Evolutionary conservation across 1,140 invertebrate genomes (phyloP), one percentile per base, ranked within the genome.

Genomic region (Tribolium castaneum): DNA sequence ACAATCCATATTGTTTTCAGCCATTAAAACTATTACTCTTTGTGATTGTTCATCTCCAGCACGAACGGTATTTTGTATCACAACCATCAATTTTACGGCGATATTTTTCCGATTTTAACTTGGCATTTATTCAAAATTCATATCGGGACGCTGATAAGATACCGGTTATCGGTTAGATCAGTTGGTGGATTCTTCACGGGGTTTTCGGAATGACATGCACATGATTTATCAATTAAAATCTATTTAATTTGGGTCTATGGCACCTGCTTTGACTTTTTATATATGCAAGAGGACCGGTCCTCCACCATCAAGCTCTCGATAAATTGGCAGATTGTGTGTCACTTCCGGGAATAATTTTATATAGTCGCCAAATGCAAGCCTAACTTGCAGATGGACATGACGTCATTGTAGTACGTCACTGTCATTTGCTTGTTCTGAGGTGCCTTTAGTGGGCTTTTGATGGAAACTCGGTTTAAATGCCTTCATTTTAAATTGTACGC

Each of bases 321-420:
- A 39, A 66, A 77, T 70, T 71, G 77, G 72, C 79, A 75, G 73
- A 78, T 78, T 75, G 73, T 78, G 35, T 80, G 77, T 78, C 76
- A 80, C 76, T 78, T 80, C 79, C 79, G 79, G 75, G 70, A 59
- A 80, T 75, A 39, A 78, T 80, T 77, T 80, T 74, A 75, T 56
- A 77, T 77, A 30, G 62, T 77, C 49, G 62, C 62, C 62, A 19
- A 19, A 25, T 77, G 62, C 76, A 77, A 78, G n/a, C 13, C 14
- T 51, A 34, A 70, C 66, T 35, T 71, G 78, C 78, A 79, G 74
- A 79, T 79, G 78, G 59, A 76, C 34, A 51, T 79, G 78, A 79
- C 78, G 78, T 79, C 73, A 76, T 34, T 22, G 25, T 66, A 35
- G 59, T 72, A 79, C 78, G 78, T 79, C 78, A 79, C 56, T 49